These are phyloP conservation scores for Neomorphus geoffroyi DNA, from an alignment of 2,797 vertebrate species.

Conservation along the genomic window DNA sequence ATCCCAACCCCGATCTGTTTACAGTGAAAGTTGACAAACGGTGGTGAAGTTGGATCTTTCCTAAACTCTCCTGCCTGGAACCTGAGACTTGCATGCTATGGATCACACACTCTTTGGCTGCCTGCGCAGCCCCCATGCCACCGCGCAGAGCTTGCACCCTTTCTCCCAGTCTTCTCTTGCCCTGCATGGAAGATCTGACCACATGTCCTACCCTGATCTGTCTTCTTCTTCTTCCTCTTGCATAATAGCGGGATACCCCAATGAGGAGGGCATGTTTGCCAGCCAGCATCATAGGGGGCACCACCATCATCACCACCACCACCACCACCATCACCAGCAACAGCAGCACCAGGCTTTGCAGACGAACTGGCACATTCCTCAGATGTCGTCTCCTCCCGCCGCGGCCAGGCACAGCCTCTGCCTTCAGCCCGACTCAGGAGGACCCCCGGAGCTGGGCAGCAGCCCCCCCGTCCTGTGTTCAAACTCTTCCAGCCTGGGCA, in stretches of 20 bases:
- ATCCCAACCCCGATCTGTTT: conserved; percentile 60
- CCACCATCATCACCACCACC: conserved; percentile 82
- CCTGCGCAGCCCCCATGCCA: conserved; percentile 93
- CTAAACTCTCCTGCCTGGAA: conserved; percentile 77
- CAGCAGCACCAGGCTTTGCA: conserved; percentile 88
- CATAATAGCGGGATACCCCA: conserved; percentile 91
- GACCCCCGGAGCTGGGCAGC: conserved; percentile 85
- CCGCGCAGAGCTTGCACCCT: conserved; percentile 92
- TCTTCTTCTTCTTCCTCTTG: conserved; percentile 91
- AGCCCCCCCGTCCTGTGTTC: conserved; percentile 89
- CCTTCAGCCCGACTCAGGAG: conserved; percentile 86
- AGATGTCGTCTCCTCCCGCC: conserved; percentile 87
- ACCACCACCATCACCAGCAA: conserved; percentile 87
- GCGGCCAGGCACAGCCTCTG: conserved; percentile 86
- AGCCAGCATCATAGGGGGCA: conserved; percentile 86
- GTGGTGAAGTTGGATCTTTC: conserved; percentile 77
- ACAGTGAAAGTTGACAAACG: conserved; percentile 74
- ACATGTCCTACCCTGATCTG: conserved; percentile 95
- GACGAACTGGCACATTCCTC: conserved; percentile 92
- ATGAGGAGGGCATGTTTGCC: conserved; percentile 90
- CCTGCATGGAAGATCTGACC: conserved; percentile 94
- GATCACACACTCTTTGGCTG: conserved; percentile 98
- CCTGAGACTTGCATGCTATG: conserved; percentile 84
- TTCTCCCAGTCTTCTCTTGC: conserved; percentile 93
- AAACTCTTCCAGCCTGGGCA: conserved; percentile 87